Conservation (phyloP, 1,140 invertebrate genomes). For the Drosophila ficusphila region DNA sequence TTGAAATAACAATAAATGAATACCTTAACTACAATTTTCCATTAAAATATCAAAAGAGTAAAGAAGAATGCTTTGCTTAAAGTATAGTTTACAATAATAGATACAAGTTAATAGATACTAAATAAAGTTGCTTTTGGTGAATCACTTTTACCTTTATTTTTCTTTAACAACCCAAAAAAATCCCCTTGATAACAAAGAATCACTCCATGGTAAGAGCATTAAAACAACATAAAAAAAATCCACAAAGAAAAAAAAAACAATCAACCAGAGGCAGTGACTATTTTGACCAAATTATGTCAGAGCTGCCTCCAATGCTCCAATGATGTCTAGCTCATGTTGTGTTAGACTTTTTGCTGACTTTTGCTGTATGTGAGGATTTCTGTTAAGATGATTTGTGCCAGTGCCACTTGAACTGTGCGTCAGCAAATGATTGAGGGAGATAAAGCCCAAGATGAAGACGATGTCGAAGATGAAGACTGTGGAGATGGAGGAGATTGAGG, state of each 20-base stretch:
- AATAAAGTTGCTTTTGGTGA: no score
- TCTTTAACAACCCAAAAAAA: background rate
- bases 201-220: background rate
- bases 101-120: no score
- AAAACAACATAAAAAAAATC: conserved; percentile 6
- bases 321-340: conserved; percentile 34
- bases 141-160: background rate
- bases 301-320: conserved; percentile 26
- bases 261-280: conserved; percentile 19
- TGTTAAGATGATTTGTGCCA: conserved; percentile 64
- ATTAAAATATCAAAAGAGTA: no score
- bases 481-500: conserved; percentile 5
- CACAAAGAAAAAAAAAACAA: conserved; percentile 7
- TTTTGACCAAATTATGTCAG: conserved; percentile 69
- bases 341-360: conserved; percentile 11
- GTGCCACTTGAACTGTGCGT: conserved; percentile 67
- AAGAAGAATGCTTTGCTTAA: no score
- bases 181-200: background rate
- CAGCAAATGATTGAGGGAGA: conserved; percentile 43
- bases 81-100: no score
- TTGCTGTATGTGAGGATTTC: conserved; percentile 12
- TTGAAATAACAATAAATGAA: no score
- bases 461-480: conserved; percentile 12
- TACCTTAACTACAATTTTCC: no score
- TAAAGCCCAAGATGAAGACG: conserved; percentile 13